Percentiles rank a stretch among this genome's conserved stretches.
Evolutionary conservation across 2,797 vertebrate genomes (phyloP).

Genomic region (Muraenolepis orangiensis): DNA sequence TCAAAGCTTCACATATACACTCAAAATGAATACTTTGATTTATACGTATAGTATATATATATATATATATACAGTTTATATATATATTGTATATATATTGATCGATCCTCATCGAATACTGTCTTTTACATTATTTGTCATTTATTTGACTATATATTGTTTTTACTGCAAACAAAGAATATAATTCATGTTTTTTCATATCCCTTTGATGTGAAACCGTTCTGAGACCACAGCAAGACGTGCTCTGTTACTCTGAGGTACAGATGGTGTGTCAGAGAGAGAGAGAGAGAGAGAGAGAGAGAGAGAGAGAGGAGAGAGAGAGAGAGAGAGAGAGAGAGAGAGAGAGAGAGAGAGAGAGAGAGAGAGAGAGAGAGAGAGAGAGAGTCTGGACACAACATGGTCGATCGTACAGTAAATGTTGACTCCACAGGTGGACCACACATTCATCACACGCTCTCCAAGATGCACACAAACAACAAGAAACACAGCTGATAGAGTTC

Average conservation of each 20-base stretch:
- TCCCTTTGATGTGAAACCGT: slow-evolving; percentile 1
- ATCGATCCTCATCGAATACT: neutral
- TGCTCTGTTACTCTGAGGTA: neutral
- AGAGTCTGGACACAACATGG: slow-evolving; percentile 58
- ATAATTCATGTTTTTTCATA: neutral
- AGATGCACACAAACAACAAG: slow-evolving; percentile 21
- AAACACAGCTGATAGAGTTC: slow-evolving; percentile 54
- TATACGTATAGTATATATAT: slow-evolving; percentile 7
- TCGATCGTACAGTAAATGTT: slow-evolving; percentile 41
- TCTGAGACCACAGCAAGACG: neutral
- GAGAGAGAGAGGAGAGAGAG: no score
- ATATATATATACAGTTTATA: no score
- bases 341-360: neutral
- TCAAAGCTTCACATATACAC: slow-evolving; percentile 40
- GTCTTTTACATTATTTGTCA: neutral
- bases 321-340: no score
- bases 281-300: no score
- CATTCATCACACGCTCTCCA: slow-evolving; percentile 50
- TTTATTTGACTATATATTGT: neutral
- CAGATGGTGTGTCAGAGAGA: no score
- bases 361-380: slow-evolving; percentile 30
- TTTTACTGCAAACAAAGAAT: neutral
- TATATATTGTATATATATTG: neutral
- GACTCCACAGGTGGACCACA: slow-evolving; percentile 72
- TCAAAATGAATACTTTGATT: slow-evolving; percentile 36